Percentiles rank a stretch among this genome's conserved stretches.
Evolutionary conservation across 2,113 vertebrate genomes (phyloP).

Genomic region (Xyliphius kryptos): DNA sequence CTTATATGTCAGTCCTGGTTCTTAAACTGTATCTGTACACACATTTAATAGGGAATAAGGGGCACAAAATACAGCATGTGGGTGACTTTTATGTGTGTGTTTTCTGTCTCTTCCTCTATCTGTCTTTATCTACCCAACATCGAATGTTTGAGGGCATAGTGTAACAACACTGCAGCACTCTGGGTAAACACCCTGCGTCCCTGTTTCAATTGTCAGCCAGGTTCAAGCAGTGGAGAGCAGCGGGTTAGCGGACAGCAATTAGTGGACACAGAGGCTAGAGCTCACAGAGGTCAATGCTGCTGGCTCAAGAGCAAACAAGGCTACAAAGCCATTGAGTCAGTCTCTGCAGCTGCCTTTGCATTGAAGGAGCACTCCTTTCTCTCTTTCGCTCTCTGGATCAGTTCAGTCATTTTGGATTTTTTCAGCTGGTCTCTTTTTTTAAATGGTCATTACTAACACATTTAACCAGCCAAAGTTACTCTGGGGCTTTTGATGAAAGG

Average conservation of each 20-base stretch:
- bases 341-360: conserved; percentile 11
- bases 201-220: conserved; percentile 52
- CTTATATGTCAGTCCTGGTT: too few species aligned
- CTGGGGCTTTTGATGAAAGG: conserved; percentile 13
- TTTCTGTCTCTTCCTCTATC: too few species aligned
- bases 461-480: conserved; percentile 12
- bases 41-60: too few species aligned
- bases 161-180: conserved; percentile 45
- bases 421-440: conserved; percentile 22
- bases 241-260: conserved; percentile 51
- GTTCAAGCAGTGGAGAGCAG: conserved; percentile 42
- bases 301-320: conserved; percentile 31
- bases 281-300: conserved; percentile 7
- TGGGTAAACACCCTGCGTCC: conserved; percentile 51
- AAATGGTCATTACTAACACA: conserved; percentile 19
- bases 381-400: background rate
- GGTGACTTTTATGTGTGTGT: too few species aligned
- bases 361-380: conserved; percentile 6
- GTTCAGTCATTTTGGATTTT: conserved; percentile 9
- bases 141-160: conserved; percentile 58
- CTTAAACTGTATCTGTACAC: too few species aligned
- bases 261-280: conserved; percentile 27
- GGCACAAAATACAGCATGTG: too few species aligned
- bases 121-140: too few species aligned
- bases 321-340: conserved; percentile 13